phyloP scores from a whole-genome alignment of 2,797 vertebrate species.

The Betta splendens region DNA sequence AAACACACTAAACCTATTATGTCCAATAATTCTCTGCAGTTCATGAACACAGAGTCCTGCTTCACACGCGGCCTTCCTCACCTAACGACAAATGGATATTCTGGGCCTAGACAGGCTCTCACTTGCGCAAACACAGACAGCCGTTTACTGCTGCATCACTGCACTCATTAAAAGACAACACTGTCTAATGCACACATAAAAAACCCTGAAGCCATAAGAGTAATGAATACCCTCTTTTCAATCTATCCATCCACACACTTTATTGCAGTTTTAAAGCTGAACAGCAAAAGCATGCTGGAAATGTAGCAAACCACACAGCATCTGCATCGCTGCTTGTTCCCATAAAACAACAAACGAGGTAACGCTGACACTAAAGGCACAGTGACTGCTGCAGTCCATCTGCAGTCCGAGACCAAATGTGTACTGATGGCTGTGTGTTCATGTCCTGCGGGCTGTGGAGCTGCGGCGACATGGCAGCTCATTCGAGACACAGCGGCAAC shows the following conservation, averaged over 20 bases:
- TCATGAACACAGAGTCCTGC: slow-evolving; percentile 17
- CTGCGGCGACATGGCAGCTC: slow-evolving; percentile 37
- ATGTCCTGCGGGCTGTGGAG: slow-evolving; percentile 31
- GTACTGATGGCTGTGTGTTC: slow-evolving; percentile 27
- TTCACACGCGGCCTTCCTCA: slow-evolving; percentile 19
- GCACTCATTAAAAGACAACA: slow-evolving; percentile 16
- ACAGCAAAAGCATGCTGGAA: slow-evolving; percentile 2
- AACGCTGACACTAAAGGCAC: slow-evolving; percentile 17
- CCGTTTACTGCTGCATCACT: slow-evolving; percentile 39
- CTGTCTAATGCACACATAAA: slow-evolving; percentile 1
- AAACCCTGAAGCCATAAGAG: not conserved
- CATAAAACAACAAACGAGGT: slow-evolving; percentile 28
- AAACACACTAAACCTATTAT: slow-evolving; percentile 4
- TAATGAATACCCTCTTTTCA: not conserved
- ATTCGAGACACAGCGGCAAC: slow-evolving; percentile 20
- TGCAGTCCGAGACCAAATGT: slow-evolving; percentile 52
- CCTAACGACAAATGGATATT: slow-evolving; percentile 35
- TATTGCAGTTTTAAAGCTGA: not conserved
- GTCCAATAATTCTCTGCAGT: slow-evolving; percentile 1
- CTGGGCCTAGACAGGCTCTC: slow-evolving; percentile 11
- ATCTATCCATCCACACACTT: not conserved
- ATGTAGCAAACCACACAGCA: slow-evolving; percentile 12
- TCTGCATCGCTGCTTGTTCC: slow-evolving; percentile 21
- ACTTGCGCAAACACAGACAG: slow-evolving; percentile 22
- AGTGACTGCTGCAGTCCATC: slow-evolving; percentile 58